Evolutionary conservation across 2,113 vertebrate species (phyloP), one percentile per base, ranked within the genome.

Genomic region (Acrocephalus arundinaceus): DNA sequence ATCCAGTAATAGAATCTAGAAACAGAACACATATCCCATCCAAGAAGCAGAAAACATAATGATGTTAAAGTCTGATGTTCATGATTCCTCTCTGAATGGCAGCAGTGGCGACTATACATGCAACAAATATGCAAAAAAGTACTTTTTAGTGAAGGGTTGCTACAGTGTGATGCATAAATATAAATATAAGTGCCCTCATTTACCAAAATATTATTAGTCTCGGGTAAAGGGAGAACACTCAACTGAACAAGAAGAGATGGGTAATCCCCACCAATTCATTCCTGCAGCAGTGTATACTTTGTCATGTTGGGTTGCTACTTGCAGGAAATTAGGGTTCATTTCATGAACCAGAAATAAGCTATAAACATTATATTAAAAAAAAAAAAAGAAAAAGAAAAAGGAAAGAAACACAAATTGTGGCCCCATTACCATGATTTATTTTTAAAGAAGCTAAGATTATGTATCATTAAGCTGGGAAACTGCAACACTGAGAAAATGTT

Each of bases 1-100:
- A 90, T 58, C 46, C 84, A 75, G 31, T 92, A 84, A 91, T 23
- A 91, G 77, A 95, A 81, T 78, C 48, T 94, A n/a, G 61, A 75
- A 95, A 80, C 41, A 90, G 51, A 91, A 75, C 55, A 88, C 28
- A 93, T 76, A 95, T 89, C 46, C 46, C 24, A 52, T 61, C 49
- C 7, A 8, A 89, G 39, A 70, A 48, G 55, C 45, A 94, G 52
- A 58, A 91, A 95, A 89, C 21, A 11, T 57, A 90, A 85, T 33
- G 39, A 55, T 80, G 55, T 59, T 77, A 51, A 73, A 95, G 46
- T 55, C 66, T 88, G 80, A 82, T 51, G 59, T 73, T 85, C 91
- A 91, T 71, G 57, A 85, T 78, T 41, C 28, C 7, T 70, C 57
- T 93, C 52, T 58, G 45, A 84, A 84, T 61, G 31, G 83, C 67